These are phyloP conservation scores for Rhynchophorus ferrugineus DNA, from an alignment of 1,140 invertebrate genomes.

Conservation along the genomic window DNA sequence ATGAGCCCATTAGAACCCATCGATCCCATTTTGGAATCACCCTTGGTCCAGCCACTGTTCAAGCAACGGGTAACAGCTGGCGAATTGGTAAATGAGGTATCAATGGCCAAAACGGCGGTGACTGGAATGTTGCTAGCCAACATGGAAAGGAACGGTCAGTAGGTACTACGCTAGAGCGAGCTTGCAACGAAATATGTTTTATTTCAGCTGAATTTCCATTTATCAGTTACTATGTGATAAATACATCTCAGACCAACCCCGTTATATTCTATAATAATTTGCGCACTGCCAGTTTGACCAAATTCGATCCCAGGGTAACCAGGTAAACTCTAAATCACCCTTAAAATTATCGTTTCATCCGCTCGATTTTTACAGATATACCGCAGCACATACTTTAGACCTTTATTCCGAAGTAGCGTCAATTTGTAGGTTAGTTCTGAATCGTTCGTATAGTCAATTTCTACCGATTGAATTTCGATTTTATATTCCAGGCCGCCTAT, in stretches of 20 bases:
- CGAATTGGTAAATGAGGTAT: conserved; percentile 68
- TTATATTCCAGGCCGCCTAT: conserved; percentile 55
- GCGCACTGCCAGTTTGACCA: conserved; percentile 66
- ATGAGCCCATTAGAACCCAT: conserved; percentile 80
- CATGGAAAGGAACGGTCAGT: conserved; percentile 74
- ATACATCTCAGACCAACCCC: conserved; percentile 75
- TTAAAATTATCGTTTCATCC: not conserved
- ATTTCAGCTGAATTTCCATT: conserved; percentile 79
- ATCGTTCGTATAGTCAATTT: not conserved
- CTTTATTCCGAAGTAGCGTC: conserved; percentile 83
- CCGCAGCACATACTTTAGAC: conserved; percentile 76
- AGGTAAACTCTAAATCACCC: conserved; percentile 30
- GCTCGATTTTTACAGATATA: conserved; percentile 46
- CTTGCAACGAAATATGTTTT: not conserved
- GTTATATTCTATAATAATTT: conserved; percentile 76
- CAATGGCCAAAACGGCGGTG: conserved; percentile 59
- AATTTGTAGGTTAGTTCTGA: conserved; percentile 55
- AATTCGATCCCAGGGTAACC: conserved; percentile 74
- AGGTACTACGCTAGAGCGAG: not conserved
- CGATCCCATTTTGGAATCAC: conserved; percentile 75
- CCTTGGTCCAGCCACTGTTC: conserved; percentile 64
- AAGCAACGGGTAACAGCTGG: conserved; percentile 70
- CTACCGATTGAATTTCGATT: not conserved
- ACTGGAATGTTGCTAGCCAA: conserved; percentile 78
- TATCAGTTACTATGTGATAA: conserved; percentile 84